These are phyloP conservation scores for Craniophora ligustri DNA, from an alignment of 2,888 invertebrate genomes.

Conservation along the genomic window DNA sequence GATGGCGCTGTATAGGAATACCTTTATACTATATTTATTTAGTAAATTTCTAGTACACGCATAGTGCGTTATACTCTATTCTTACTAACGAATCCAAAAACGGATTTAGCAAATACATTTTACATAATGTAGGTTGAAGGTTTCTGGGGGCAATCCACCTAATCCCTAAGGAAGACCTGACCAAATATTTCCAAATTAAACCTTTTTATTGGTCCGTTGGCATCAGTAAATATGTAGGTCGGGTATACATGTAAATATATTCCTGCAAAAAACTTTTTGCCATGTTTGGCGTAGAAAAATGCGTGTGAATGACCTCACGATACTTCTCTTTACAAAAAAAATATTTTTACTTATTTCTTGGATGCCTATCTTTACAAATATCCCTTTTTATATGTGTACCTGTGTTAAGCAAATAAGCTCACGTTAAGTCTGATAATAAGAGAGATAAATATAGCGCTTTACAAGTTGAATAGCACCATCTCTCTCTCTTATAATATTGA, in stretches of 20 bases:
- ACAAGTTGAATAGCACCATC: no score
- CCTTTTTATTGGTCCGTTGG: constrained; percentile 18
- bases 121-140: constrained; percentile 12
- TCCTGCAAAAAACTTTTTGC: neutral
- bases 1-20: no score
- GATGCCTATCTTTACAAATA: no score
- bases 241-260: constrained; percentile 4
- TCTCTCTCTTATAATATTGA: no score
- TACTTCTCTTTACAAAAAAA: no score
- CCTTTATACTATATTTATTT: neutral
- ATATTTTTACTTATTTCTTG: no score
- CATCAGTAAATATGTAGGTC: constrained; percentile 15
- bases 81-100: constrained; percentile 1
- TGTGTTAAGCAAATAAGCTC: no score
- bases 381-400: no score
- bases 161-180: constrained; percentile 35
- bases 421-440: no score
- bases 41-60: no score
- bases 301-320: neutral
- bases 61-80: neutral
- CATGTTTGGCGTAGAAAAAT: neutral
- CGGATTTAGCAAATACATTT: constrained; percentile 23
- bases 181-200: constrained; percentile 48
- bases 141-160: constrained; percentile 25
- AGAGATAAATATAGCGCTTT: no score